These are phyloP conservation scores for Platichthys flesus DNA, from an alignment of 2,113 vertebrate species.

Conservation along the genomic window DNA sequence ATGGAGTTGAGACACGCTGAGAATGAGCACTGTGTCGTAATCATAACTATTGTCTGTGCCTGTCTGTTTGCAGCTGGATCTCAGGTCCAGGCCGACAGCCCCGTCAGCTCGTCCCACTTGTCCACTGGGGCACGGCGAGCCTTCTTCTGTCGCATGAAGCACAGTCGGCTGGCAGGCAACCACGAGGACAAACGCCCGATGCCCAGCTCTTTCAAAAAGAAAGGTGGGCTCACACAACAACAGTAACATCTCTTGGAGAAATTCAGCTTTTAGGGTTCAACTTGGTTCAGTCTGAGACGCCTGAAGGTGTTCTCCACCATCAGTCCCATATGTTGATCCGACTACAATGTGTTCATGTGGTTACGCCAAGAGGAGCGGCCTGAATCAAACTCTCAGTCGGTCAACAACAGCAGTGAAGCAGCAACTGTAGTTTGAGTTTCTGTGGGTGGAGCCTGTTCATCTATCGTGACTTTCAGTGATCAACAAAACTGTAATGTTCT, in stretches of 20 bases:
- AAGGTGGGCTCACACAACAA: slow-evolving; percentile 75
- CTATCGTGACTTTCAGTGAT: background rate
- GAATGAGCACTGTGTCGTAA: background rate
- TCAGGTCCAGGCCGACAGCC: slow-evolving; percentile 82
- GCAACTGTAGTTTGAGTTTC: background rate
- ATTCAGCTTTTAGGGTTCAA: too few relatives aligned
- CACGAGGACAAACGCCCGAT: slow-evolving; percentile 78
- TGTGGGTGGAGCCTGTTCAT: background rate
- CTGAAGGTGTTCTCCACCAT: too few relatives aligned
- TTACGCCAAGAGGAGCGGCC: too few relatives aligned
- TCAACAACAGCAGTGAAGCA: too few relatives aligned
- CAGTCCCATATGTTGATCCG: too few relatives aligned
- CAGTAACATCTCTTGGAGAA: too few relatives aligned
- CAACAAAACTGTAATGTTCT: background rate
- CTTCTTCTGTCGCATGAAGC: slow-evolving; percentile 90
- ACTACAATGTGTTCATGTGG: too few relatives aligned
- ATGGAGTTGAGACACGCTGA: too few relatives aligned
- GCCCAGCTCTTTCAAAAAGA: slow-evolving; percentile 81
- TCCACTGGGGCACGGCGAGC: slow-evolving; percentile 85
- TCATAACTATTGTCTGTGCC: background rate
- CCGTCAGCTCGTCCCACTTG: slow-evolving; percentile 68
- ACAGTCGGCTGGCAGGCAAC: slow-evolving; percentile 75
- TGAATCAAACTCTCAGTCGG: too few relatives aligned
- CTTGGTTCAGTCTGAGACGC: too few relatives aligned
- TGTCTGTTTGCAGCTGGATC: slow-evolving; percentile 75